Evolutionary conservation across 2,888 invertebrate species (phyloP).

Genomic region (Cacoxenus indagator): DNA sequence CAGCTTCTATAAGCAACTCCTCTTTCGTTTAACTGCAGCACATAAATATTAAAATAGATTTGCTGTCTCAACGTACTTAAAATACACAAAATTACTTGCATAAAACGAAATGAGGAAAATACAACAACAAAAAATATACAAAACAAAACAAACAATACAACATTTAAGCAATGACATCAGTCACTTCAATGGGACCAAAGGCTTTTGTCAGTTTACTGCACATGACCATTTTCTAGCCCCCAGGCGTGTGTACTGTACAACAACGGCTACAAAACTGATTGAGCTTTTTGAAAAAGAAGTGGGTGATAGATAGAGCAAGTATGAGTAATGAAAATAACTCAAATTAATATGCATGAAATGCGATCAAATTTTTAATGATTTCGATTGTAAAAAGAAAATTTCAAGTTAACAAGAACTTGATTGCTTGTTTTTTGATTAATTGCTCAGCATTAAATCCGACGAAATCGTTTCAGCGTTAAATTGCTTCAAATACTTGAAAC

Average conservation of each 20-base stretch:
- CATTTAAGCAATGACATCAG: conserved; percentile 20
- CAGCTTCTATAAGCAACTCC: not conserved
- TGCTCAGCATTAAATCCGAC: no score
- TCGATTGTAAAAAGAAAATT: no score
- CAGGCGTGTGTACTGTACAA: conserved; percentile 13
- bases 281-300: not conserved
- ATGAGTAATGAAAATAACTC: not conserved
- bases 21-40: not conserved
- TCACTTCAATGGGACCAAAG: not conserved
- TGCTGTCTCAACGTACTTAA: conserved; percentile 10
- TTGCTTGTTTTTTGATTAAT: no score
- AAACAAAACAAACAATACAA: not conserved
- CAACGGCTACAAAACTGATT: not conserved
- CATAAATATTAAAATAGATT: not conserved
- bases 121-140: conserved; percentile 13
- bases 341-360: not conserved
- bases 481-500: not conserved
- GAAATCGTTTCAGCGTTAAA: not conserved
- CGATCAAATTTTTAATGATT: not conserved
- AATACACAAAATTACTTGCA: conserved; percentile 18
- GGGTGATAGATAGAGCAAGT: no score
- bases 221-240: not conserved
- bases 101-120: conserved; percentile 8
- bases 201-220: not conserved
- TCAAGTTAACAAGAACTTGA: no score